These are phyloP conservation scores for Vireo griseus DNA, from an alignment of 2,797 vertebrate genomes.

Conservation along the genomic window DNA sequence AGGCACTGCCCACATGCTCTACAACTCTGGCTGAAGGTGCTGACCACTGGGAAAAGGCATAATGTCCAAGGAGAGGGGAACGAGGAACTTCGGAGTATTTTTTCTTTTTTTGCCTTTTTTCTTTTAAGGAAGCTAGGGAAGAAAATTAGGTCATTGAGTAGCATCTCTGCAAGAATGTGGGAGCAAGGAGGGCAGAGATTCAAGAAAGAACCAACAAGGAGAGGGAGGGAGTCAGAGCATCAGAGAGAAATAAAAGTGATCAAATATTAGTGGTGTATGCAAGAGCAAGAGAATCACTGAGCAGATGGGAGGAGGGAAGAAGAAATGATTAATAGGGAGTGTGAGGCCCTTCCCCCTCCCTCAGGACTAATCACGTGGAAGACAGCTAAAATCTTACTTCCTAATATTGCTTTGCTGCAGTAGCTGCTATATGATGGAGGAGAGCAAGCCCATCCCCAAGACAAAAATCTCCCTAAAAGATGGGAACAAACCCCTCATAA, in stretches of 20 bases:
- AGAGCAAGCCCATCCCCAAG: not conserved
- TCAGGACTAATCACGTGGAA: conserved; percentile 49
- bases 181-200: not conserved
- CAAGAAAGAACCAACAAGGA: not conserved
- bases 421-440: not conserved
- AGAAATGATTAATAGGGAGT: conserved; percentile 57
- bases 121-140: not conserved
- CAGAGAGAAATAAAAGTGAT: not conserved
- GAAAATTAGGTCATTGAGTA: not conserved
- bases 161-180: not conserved
- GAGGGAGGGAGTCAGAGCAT: not conserved
- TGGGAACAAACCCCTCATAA: not conserved
- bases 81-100: not conserved
- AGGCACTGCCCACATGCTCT: not conserved
- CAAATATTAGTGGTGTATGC: not conserved
- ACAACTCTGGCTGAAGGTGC: not conserved
- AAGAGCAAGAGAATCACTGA: not conserved
- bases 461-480: not conserved
- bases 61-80: not conserved
- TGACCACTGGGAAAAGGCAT: not conserved
- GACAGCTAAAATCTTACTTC: conserved; percentile 58
- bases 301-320: conserved; percentile 58
- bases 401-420: conserved; percentile 17
- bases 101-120: fast-evolving
- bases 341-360: conserved; percentile 52